Conservation (phyloP, 2,888 invertebrate species). For the Nycteola revayana region DNA sequence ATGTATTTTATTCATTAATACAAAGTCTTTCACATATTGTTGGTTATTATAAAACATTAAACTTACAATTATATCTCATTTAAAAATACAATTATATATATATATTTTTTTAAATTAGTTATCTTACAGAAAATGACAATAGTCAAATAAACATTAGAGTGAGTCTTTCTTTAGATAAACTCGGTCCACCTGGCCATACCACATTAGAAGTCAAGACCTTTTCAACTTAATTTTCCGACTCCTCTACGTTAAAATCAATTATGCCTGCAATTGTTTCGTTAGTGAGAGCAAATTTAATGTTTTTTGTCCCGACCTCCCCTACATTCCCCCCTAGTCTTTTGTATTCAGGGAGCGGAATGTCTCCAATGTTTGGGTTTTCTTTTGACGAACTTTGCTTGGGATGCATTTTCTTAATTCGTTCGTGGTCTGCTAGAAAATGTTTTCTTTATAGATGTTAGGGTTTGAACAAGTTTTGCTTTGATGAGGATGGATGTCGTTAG, state of each 20-base stretch:
- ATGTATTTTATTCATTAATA: too few relatives aligned
- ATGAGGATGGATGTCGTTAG: too few relatives aligned
- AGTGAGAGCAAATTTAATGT: conserved; percentile 71
- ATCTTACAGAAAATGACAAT: too few relatives aligned
- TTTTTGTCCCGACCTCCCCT: conserved; percentile 46
- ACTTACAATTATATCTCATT: too few relatives aligned
- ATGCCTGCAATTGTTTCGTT: conserved; percentile 79
- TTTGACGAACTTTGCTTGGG: conserved; percentile 69
- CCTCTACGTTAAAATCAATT: conserved; percentile 77
- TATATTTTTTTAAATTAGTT: too few relatives aligned
- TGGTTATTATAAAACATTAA: too few relatives aligned
- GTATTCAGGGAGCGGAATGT: conserved; percentile 68
- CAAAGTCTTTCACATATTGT: too few relatives aligned
- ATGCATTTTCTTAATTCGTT: conserved; percentile 52
- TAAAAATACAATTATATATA: too few relatives aligned
- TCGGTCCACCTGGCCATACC: conserved; percentile 15
- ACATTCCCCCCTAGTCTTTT: conserved; percentile 38
- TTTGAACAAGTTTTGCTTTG: too few relatives aligned
- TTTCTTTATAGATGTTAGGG: too few relatives aligned
- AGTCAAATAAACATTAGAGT: too few relatives aligned
- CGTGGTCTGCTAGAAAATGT: conserved; percentile 33
- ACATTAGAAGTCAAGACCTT: conserved; percentile 29
- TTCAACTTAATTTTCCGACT: conserved; percentile 68
- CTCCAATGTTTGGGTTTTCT: conserved; percentile 71
- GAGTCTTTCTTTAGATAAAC: background rate